Evolutionary conservation across 2,113 vertebrate species (phyloP).

Genomic region (Callochromis pleurospilus): DNA sequence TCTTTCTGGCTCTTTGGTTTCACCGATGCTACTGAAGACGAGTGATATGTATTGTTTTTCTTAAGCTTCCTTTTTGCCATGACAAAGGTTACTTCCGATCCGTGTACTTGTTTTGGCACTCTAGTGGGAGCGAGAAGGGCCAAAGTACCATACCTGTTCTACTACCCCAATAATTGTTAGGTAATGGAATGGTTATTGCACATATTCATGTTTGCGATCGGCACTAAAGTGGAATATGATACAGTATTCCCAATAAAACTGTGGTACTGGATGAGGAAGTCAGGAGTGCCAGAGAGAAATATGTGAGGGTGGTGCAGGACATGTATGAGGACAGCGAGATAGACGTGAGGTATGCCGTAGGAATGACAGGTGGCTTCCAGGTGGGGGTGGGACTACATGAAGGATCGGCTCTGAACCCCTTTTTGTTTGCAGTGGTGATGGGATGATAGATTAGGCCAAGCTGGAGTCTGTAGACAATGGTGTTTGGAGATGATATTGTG

Average conservation of each 20-base stretch:
- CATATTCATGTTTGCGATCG: not conserved
- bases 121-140: slow-evolving; percentile 52
- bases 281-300: not conserved
- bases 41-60: not conserved
- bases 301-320: not conserved
- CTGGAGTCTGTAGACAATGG: not conserved
- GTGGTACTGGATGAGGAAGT: not conserved
- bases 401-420: not conserved
- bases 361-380: not conserved
- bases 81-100: slow-evolving; percentile 24
- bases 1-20: not conserved
- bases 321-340: not conserved
- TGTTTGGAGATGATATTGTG: not conserved
- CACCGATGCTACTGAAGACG: not conserved
- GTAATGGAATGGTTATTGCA: not conserved
- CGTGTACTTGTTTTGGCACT: slow-evolving; percentile 31
- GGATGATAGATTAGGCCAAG: not conserved
- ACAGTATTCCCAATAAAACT: not conserved
- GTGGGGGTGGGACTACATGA: not conserved
- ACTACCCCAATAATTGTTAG: not conserved
- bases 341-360: not conserved
- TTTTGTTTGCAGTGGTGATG: not conserved
- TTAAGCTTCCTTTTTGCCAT: slow-evolving; percentile 40
- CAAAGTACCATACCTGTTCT: slow-evolving; percentile 24
- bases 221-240: not conserved